Evolutionary conservation across 2,113 vertebrate species (phyloP), one percentile per base, ranked within the genome.

Genomic region (Gambusia affinis): DNA sequence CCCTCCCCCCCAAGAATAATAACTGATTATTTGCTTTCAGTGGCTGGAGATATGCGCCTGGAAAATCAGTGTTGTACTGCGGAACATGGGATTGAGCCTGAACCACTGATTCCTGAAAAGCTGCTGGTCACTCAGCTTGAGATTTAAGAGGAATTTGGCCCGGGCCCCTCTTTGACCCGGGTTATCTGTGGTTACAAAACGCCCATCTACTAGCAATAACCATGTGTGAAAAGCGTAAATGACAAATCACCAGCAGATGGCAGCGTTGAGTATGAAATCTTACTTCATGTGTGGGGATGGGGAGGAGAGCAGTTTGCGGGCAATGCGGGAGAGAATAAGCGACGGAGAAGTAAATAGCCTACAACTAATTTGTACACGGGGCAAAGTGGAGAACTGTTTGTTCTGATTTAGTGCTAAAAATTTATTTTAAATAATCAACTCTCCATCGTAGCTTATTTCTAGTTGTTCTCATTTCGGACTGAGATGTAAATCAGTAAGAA

Each of bases 111-210:
- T 79, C 73, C 70, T 67, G 63, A 63, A 67, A 57, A 31, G 47
- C 42, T 69, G 54, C 10, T 10, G 29, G 22, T 72, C 37, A 72
- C 24, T 73, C 28, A 31, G 67, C 31, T 47, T 64, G 35, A 79
- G 84, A 87, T 70, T 76, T 67, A 74, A 73, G 61, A 70, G 73
- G 71, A 72, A 69, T 81, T 64, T 76, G 62, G 63, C 65, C 28
- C 44, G 37, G 60, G 78, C 54, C 65, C 31, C 68, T 60, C 64
- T 62, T 72, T 80, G 77, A 51, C 70, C 57, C 69, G 60, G 74
- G 66, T 80, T 76, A 76, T 85, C 78, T 67, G 73, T 67, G 51
- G 78, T 86, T 87, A 85, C 83, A 78, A 80, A 88, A 85, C 79
- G 44, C 67, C 81, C 78, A 82, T 84, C 76, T 85, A 82, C 70